Evolutionary conservation across 2,888 invertebrate species (phyloP), one percentile per base, ranked within the genome.

Genomic region (Parnassius glacialis): DNA sequence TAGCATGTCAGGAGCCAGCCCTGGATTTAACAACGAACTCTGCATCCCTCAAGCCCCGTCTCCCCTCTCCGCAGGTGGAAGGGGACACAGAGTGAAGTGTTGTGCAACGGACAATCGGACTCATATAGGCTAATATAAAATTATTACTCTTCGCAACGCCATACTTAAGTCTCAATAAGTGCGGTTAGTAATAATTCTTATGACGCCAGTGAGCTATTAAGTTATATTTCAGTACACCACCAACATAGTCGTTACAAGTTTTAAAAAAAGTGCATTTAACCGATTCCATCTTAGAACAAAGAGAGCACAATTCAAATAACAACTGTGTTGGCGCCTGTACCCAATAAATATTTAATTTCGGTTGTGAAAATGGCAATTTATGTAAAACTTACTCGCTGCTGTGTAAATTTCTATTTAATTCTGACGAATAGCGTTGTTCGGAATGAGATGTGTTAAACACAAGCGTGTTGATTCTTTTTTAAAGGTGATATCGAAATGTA

Each of bases 281-380:
- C 10, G 13, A 13, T 48, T 48, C 9, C 2, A 13, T 13, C n/a
- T 52, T 10, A 11, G 47, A 52, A 52, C 52, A 10, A 45, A 61
- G 41, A 54, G 58, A 20, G 51, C 48, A 54, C 45, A 56, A 51
- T 47, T 47, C 52, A 41, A 55, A 10, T 65, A 59, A 57, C 65
- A 59, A 61, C 53, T 59, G 56, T 64, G 66, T 66, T 65, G 72
- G 69, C 71, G 70, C 67, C 66, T 70, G 73, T 72, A 85, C 83
- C 81, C 84, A 83, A 75, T 82, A 85, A 83, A 87, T 89, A 90
- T 91, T 91, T 91, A 89, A 90, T 91, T 91, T 91, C 87, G 91
- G 91, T 91, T 91, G 91, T 91, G 91, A 91, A 88, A 87, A 89
- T 89, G 85, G 90, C 90, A 90, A 90, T 90, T 88, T 88, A 84